These are phyloP conservation scores for Drosophila simulans DNA, from an alignment of 1,140 invertebrate species.

Conservation along the genomic window DNA sequence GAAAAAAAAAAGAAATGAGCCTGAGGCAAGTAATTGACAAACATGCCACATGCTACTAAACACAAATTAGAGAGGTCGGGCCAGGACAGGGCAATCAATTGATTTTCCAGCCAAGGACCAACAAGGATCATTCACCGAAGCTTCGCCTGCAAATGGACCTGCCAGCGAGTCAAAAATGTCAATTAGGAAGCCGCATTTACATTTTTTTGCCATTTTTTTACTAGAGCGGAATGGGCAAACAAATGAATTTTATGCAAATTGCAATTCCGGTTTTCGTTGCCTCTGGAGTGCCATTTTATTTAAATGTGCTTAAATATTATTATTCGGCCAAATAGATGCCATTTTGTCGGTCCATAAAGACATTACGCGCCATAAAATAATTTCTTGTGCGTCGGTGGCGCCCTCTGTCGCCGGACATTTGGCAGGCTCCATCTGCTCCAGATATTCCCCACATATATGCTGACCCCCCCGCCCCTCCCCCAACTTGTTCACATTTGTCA, in stretches of 20 bases:
- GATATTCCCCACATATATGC: neutral
- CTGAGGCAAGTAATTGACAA: slow-evolving; percentile 73
- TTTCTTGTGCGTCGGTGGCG: slow-evolving; percentile 59
- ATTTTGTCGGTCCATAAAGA: slow-evolving; percentile 67
- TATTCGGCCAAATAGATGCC: slow-evolving; percentile 49
- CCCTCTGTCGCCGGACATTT: slow-evolving; percentile 53
- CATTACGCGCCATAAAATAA: slow-evolving; percentile 82
- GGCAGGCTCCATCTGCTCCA: slow-evolving; percentile 39
- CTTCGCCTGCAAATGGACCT: slow-evolving; percentile 32
- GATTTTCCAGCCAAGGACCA: slow-evolving; percentile 47
- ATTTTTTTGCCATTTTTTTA: slow-evolving; percentile 51
- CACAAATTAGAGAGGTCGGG: slow-evolving; percentile 67
- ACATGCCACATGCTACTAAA: slow-evolving; percentile 81
- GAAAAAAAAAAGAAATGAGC: neutral
- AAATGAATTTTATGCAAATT: slow-evolving; percentile 74
- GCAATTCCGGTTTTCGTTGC: slow-evolving; percentile 28
- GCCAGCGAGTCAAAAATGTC: slow-evolving; percentile 66
- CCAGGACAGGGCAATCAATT: slow-evolving; percentile 65
- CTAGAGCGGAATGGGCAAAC: slow-evolving; percentile 10
- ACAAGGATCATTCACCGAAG: slow-evolving; percentile 14
- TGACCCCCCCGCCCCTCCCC: too few relatives aligned
- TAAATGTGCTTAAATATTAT: slow-evolving; percentile 64
- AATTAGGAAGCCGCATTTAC: slow-evolving; percentile 66
- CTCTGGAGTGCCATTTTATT: slow-evolving; percentile 55
- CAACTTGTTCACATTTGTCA: slow-evolving; percentile 39